phyloP scores from a whole-genome alignment of 2,797 vertebrate species.

The Myotis pilosus region DNA sequence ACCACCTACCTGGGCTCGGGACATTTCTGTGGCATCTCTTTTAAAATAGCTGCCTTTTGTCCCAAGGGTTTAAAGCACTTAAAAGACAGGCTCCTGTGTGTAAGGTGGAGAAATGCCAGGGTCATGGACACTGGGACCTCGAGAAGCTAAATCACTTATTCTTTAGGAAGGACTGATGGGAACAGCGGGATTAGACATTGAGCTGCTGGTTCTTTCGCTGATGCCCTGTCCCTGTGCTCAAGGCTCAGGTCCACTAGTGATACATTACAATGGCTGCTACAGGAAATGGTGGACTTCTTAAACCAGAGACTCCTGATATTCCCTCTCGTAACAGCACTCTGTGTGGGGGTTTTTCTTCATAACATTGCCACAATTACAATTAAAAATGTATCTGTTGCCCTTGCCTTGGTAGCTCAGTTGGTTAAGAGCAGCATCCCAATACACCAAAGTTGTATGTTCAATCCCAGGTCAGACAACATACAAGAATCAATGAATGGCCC shows the following conservation, averaged over 20 bases:
- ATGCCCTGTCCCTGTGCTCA: neutral
- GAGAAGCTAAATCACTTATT: neutral
- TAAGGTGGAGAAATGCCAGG: neutral
- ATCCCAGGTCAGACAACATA: too few relatives aligned
- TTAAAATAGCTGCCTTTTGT: slow-evolving; percentile 3
- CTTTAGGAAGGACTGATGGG: neutral
- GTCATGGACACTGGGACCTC: neutral
- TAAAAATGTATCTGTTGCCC: neutral
- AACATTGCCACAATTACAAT: neutral
- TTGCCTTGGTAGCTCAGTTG: neutral
- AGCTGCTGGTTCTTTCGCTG: neutral
- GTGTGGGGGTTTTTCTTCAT: neutral
- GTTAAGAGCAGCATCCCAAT: neutral
- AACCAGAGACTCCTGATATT: neutral
- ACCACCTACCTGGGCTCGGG: neutral
- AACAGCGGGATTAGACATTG: neutral
- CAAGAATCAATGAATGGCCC: neutral
- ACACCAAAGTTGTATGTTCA: neutral
- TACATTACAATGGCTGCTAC: neutral
- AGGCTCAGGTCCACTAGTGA: neutral
- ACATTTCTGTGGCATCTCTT: neutral
- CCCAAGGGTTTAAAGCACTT: neutral
- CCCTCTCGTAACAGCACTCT: neutral
- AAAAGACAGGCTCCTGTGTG: neutral
- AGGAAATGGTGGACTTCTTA: neutral